phyloP scores from a whole-genome alignment of 1,140 invertebrate genomes.

The Proales similis region DNA sequence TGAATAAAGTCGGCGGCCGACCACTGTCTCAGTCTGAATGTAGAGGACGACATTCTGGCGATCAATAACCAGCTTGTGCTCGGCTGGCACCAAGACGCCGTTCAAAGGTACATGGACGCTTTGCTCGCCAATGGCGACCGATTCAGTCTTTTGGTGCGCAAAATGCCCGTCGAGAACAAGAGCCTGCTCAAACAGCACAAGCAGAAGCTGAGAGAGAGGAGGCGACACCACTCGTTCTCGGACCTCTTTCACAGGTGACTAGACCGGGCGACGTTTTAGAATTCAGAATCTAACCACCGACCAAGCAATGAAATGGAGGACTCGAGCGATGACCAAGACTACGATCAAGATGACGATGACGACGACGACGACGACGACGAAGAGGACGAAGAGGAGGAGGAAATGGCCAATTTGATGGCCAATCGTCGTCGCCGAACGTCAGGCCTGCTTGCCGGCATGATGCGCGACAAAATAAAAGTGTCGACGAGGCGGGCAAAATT shows the following conservation, averaged over 20 bases:
- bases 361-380: conserved; percentile 20
- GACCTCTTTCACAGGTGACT: conserved; percentile 28
- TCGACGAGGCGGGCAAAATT: conserved; percentile 10
- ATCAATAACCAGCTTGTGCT: conserved; percentile 26
- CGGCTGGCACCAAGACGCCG: too few relatives aligned
- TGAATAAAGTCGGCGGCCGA: conserved; percentile 29
- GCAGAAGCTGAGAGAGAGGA: conserved; percentile 17
- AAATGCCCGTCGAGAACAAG: conserved; percentile 25
- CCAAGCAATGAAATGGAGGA: not conserved
- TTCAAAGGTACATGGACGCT: too few relatives aligned
- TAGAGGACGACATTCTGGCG: conserved; percentile 28
- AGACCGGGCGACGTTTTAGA: not conserved
- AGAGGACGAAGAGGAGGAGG: conserved; percentile 19
- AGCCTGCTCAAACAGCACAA: conserved; percentile 6
- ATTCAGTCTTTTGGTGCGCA: conserved; percentile 16
- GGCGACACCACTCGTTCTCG: conserved; percentile 20
- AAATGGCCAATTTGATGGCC: conserved; percentile 12
- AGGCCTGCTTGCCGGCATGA: not conserved
- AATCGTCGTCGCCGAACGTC: conserved; percentile 1
- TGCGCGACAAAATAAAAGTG: not conserved
- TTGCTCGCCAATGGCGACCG: too few relatives aligned
- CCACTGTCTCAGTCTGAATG: conserved; percentile 25
- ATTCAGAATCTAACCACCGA: not conserved
- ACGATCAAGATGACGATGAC: not conserved
- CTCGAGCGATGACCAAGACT: conserved; percentile 1